These are phyloP conservation scores for Hexactinellida sp. DNA, from an alignment of 37 sponge, comb jelly and placozoan genomes.

Conservation along the genomic window DNA sequence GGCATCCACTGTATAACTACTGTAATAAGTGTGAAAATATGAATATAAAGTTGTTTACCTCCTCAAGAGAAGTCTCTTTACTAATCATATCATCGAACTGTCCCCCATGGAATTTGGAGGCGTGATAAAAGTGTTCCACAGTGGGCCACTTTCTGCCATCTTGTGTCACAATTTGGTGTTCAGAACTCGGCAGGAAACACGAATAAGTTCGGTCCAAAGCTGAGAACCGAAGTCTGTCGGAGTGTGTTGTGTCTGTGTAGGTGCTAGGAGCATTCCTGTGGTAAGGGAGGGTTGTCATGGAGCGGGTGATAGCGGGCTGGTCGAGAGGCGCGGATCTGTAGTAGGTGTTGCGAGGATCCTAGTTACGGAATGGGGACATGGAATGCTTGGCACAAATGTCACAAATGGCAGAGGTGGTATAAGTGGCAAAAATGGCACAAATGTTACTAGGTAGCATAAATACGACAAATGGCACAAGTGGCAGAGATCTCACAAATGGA, in stretches of 20 bases:
- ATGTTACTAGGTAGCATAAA: too few relatives aligned
- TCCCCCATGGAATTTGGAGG: neutral
- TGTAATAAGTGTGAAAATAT: neutral
- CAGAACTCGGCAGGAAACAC: neutral
- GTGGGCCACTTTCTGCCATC: conserved; percentile 15
- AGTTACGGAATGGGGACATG: neutral
- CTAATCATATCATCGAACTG: conserved; percentile 12
- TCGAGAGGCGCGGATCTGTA: neutral
- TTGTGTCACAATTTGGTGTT: neutral
- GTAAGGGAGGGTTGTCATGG: neutral
- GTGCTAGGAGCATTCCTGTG: neutral
- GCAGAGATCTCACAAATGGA: too few relatives aligned
- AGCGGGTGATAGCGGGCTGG: neutral
- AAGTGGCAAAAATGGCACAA: too few relatives aligned
- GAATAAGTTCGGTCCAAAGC: neutral
- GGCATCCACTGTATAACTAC: too few relatives aligned
- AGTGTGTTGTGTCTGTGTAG: neutral
- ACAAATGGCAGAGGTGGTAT: too few relatives aligned
- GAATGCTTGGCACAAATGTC: neutral
- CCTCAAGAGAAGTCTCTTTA: neutral
- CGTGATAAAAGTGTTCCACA: conserved; percentile 12
- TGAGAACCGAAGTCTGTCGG: neutral
- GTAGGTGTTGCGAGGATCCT: neutral
- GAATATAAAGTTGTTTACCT: conserved; percentile 3
- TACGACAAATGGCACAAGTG: too few relatives aligned